These are phyloP conservation scores for Sebastes schlegelii DNA, from an alignment of 2,113 vertebrate species.

Conservation along the genomic window DNA sequence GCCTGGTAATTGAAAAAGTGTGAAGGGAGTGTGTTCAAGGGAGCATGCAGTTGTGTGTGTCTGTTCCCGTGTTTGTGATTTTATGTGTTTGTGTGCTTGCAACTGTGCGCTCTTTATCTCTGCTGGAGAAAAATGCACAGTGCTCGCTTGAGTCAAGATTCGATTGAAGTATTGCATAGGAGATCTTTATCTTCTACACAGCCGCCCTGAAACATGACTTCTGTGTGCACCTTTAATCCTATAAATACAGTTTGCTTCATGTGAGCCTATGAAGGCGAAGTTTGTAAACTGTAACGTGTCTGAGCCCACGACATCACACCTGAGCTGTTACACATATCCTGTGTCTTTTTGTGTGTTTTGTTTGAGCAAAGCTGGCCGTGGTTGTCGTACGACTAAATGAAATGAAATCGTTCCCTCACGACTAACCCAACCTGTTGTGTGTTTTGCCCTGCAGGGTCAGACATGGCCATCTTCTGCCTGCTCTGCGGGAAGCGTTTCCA, in stretches of 20 bases:
- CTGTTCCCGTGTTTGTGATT: slow-evolving; percentile 49
- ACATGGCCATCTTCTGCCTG: slow-evolving; percentile 99
- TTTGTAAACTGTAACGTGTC: slow-evolving; percentile 23
- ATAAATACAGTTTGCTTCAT: slow-evolving; percentile 45
- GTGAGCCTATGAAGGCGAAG: slow-evolving; percentile 17
- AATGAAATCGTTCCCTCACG: background rate
- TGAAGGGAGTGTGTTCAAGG: slow-evolving; percentile 74
- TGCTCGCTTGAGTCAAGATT: slow-evolving; percentile 60
- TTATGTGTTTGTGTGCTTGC: slow-evolving; percentile 58
- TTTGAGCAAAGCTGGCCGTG: background rate
- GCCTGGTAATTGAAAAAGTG: slow-evolving; percentile 87
- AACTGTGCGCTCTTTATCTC: slow-evolving; percentile 75
- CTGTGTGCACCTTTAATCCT: slow-evolving; percentile 64
- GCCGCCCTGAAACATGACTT: slow-evolving; percentile 43
- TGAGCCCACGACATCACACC: background rate
- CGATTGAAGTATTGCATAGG: slow-evolving; percentile 76
- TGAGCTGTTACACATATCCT: slow-evolving; percentile 3
- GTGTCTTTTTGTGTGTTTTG: slow-evolving; percentile 1
- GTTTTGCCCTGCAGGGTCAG: slow-evolving; percentile 85
- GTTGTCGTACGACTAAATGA: background rate
- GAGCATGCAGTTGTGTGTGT: slow-evolving; percentile 56
- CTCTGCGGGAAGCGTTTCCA: slow-evolving; percentile 98
- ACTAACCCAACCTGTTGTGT: background rate
- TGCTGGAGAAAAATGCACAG: slow-evolving; percentile 72
- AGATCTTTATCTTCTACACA: slow-evolving; percentile 76